Conservation (phyloP, 1,140 invertebrate species). For the Ericerus pela region DNA sequence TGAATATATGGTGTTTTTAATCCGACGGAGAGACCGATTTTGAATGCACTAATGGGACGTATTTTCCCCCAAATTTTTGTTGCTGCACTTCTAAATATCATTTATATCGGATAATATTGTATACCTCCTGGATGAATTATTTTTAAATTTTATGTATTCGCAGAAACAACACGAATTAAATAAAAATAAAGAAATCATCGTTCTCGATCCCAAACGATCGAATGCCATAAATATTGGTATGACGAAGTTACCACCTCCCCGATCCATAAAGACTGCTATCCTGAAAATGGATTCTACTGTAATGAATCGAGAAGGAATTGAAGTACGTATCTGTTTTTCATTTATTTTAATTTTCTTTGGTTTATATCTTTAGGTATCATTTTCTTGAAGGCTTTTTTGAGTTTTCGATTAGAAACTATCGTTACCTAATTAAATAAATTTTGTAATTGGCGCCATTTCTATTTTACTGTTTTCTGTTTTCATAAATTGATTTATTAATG, state of each 20-base stretch:
- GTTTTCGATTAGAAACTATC: no score
- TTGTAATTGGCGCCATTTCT: no score
- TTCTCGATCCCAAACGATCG: slow-evolving; percentile 91
- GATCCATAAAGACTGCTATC: slow-evolving; percentile 95
- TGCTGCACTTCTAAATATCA: no score
- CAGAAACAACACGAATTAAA: slow-evolving; percentile 85
- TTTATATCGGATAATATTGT: no score
- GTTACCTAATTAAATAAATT: no score
- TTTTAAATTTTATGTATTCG: slow-evolving; percentile 15
- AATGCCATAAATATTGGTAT: slow-evolving; percentile 99
- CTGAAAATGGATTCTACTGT: slow-evolving; percentile 98
- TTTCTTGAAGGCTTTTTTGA: no score
- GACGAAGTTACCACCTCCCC: slow-evolving; percentile 91
- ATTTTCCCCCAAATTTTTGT: neutral
- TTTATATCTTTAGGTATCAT: no score
- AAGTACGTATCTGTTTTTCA: slow-evolving; percentile 37
- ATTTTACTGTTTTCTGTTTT: no score
- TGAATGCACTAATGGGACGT: neutral
- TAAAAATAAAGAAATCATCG: slow-evolving; percentile 89
- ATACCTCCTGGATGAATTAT: no score
- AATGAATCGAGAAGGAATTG: slow-evolving; percentile 94
- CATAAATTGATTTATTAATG: no score
- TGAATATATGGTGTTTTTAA: neutral
- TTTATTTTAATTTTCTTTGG: neutral
- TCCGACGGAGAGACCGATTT: neutral